phyloP scores from a whole-genome alignment of 2,888 invertebrate genomes.

The Hirtodrosophila histrioides region DNA sequence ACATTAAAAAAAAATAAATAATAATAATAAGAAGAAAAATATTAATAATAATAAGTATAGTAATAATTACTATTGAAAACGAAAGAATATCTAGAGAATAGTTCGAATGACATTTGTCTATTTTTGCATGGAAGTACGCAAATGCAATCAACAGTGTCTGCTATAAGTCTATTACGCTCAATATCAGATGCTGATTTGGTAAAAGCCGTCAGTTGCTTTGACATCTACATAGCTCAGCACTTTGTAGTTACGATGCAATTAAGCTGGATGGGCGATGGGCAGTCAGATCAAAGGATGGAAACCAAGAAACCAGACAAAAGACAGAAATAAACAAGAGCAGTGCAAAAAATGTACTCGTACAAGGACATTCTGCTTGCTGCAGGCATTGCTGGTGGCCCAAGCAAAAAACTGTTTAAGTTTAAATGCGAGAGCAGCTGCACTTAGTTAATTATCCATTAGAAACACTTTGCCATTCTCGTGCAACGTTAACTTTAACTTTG shows the following conservation, averaged over 20 bases:
- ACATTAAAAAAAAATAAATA: too few relatives aligned
- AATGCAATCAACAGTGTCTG: too few relatives aligned
- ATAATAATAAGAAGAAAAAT: too few relatives aligned
- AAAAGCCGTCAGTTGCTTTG: conserved; percentile 13
- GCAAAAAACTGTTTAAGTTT: not conserved
- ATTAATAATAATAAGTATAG: too few relatives aligned
- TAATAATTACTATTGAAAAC: too few relatives aligned
- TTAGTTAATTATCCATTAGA: conserved; percentile 64
- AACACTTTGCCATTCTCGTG: conserved; percentile 50
- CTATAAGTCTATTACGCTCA: conserved; percentile 13
- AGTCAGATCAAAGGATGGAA: not conserved
- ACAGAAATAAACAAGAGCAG: too few relatives aligned
- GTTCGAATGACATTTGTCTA: too few relatives aligned
- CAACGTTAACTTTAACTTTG: conserved; percentile 53
- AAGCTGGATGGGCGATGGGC: conserved; percentile 24
- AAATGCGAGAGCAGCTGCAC: conserved; percentile 46
- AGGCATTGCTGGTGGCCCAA: too few relatives aligned
- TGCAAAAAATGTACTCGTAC: not conserved
- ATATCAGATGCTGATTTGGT: conserved; percentile 30
- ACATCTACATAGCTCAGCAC: conserved; percentile 30
- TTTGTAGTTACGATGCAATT: conserved; percentile 38
- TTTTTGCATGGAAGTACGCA: too few relatives aligned
- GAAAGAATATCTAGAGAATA: too few relatives aligned
- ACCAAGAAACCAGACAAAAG: conserved; percentile 2
- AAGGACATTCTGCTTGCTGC: too few relatives aligned